Evolutionary conservation across 2,888 invertebrate genomes (phyloP).

Genomic region (Eupithecia dodoneata): DNA sequence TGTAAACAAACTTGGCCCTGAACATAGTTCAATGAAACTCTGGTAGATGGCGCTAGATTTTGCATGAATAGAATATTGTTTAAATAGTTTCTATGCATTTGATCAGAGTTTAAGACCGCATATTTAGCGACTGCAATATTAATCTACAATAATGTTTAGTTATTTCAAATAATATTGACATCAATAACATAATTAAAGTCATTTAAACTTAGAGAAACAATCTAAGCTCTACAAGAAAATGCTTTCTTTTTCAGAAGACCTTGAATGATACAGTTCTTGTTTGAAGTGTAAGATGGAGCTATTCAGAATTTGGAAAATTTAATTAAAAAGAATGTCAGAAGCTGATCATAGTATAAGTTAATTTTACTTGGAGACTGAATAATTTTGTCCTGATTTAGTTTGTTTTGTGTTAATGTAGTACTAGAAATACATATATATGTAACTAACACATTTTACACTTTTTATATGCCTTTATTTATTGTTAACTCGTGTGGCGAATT

Average conservation of each 20-base stretch:
- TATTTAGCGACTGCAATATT: not conserved
- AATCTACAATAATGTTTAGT: not conserved
- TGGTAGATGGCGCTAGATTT: conserved; percentile 64
- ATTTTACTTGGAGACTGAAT: not conserved
- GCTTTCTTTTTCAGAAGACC: not conserved
- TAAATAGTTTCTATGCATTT: not conserved
- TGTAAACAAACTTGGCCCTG: conserved; percentile 74
- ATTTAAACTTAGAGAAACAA: not conserved
- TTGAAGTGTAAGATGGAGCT: not conserved
- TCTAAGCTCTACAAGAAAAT: not conserved
- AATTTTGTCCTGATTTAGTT: not conserved
- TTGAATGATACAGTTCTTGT: not conserved
- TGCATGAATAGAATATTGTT: not conserved
- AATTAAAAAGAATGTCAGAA: no score
- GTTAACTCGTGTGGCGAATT: no score
- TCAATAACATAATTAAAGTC: not conserved
- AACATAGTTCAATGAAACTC: conserved; percentile 50
- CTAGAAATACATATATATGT: not conserved
- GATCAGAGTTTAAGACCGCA: not conserved
- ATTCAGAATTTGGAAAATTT: not conserved
- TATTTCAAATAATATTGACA: not conserved
- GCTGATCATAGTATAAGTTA: not conserved
- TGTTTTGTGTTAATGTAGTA: not conserved
- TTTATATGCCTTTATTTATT: not conserved
- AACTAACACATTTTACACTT: not conserved